phyloP scores from a whole-genome alignment of 2,888 invertebrate species.

The Stenchaetothrips biformis region DNA sequence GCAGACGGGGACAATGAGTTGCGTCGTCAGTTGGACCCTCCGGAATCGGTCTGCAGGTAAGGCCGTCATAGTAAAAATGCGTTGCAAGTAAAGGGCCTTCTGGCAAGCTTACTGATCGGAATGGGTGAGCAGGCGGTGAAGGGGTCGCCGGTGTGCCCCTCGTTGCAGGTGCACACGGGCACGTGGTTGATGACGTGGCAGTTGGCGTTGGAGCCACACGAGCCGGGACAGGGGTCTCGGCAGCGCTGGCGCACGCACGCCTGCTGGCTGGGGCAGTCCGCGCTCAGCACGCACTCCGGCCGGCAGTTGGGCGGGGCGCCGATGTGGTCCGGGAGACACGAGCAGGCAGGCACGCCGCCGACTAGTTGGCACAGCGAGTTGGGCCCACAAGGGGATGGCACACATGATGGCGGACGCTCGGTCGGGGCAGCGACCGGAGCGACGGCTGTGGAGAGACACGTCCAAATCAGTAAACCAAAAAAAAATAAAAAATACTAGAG shows the following conservation, averaged over 20 bases:
- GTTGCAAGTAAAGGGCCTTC: background rate
- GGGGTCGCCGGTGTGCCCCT: slow-evolving; percentile 67
- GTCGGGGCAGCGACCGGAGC: slow-evolving; percentile 33
- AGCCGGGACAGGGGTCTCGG: slow-evolving; percentile 49
- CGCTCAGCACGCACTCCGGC: slow-evolving; percentile 49
- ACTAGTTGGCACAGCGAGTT: slow-evolving; percentile 46
- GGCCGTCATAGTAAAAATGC: background rate
- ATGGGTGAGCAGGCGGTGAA: slow-evolving; percentile 65
- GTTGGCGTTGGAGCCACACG: slow-evolving; percentile 50
- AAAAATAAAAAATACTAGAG: background rate
- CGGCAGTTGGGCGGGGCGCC: slow-evolving; percentile 49
- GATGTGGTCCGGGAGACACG: slow-evolving; percentile 46
- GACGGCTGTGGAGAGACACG: slow-evolving; percentile 30
- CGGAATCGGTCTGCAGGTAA: background rate
- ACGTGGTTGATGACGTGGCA: slow-evolving; percentile 48
- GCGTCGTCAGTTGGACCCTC: background rate
- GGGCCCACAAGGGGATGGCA: slow-evolving; percentile 58
- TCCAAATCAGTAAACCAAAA: background rate
- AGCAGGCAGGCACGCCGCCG: slow-evolving; percentile 46
- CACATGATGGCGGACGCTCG: slow-evolving; percentile 49
- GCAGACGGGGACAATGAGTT: slow-evolving; percentile 8
- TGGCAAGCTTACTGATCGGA: slow-evolving; percentile 36
- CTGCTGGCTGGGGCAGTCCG: slow-evolving; percentile 48
- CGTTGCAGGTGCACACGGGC: slow-evolving; percentile 52
- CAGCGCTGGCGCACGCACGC: slow-evolving; percentile 50